Evolutionary conservation across 92 coral and sea anemone genomes (phyloP).

Genomic region (Phenganax marumi): DNA sequence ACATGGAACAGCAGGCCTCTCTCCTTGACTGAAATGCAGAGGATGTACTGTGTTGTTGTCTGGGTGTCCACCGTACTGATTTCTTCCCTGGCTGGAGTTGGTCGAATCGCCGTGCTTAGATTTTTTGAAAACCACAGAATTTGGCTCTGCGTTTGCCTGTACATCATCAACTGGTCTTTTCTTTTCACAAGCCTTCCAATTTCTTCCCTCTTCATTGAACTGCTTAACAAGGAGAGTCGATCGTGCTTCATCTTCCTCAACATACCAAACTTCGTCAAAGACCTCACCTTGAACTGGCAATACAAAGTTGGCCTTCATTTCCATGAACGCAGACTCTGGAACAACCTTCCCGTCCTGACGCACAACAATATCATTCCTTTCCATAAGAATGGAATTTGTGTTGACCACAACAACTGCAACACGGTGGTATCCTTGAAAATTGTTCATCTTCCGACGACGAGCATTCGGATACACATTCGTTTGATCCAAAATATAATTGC

Average conservation of each 20-base stretch:
- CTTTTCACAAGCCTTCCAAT: conserved; percentile 52
- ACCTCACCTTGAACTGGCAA: conserved; percentile 80
- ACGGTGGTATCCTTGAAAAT: conserved; percentile 68
- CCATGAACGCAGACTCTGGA: conserved; percentile 84
- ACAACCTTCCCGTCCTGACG: conserved; percentile 84
- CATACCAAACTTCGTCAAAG: conserved; percentile 89
- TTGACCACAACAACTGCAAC: conserved; percentile 84
- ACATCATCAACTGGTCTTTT: conserved; percentile 41
- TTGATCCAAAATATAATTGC: conserved; percentile 92
- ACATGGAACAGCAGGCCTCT: conserved; percentile 14
- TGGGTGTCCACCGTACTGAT: conserved; percentile 1
- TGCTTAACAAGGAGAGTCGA: conserved; percentile 67
- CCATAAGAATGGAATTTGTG: conserved; percentile 65
- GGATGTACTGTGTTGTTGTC: conserved; percentile 17
- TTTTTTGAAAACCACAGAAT: conserved; percentile 7
- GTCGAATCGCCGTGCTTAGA: conserved; percentile 15
- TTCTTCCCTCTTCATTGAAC: conserved; percentile 71
- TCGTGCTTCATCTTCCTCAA: conserved; percentile 70
- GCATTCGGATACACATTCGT: conserved; percentile 96
- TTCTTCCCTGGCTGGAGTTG: conserved; percentile 2
- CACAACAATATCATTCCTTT: conserved; percentile 68
- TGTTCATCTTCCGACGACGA: conserved; percentile 80
- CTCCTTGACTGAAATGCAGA: conserved; percentile 13
- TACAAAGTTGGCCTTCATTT: conserved; percentile 91
- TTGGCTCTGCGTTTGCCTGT: conserved; percentile 10